phyloP scores from a whole-genome alignment of 2,888 invertebrate species.

The Elegia similella region DNA sequence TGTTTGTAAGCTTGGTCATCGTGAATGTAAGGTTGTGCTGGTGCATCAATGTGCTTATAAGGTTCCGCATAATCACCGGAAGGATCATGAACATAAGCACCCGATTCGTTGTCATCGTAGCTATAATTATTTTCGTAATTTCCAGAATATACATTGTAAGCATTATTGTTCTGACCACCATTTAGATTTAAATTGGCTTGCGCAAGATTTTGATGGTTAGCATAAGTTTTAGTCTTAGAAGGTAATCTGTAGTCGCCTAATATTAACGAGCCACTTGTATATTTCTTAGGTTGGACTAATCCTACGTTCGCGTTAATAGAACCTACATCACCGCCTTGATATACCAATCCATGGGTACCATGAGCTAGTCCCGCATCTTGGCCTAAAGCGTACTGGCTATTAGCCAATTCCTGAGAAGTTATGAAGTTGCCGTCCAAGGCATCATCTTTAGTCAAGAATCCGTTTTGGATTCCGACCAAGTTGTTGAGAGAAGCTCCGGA shows the following conservation, averaged over 20 bases:
- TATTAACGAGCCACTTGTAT: constrained; percentile 67
- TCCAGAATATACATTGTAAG: constrained; percentile 26
- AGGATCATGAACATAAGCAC: constrained; percentile 74
- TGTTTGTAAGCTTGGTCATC: constrained; percentile 53
- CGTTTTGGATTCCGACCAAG: constrained; percentile 69
- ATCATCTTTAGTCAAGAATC: constrained; percentile 56
- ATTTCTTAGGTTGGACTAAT: constrained; percentile 61
- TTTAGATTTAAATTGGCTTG: constrained; percentile 22
- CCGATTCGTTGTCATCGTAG: constrained; percentile 55
- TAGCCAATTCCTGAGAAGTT: constrained; percentile 60
- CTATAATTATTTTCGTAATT: constrained; percentile 40
- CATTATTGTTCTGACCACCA: constrained; percentile 26
- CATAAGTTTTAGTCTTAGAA: constrained; percentile 38
- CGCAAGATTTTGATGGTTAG: constrained; percentile 28
- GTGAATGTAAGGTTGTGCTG: constrained; percentile 61
- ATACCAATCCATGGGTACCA: constrained; percentile 33
- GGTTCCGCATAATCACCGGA: constrained; percentile 69
- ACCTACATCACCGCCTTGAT: constrained; percentile 36
- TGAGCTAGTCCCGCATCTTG: constrained; percentile 28
- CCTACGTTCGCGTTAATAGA: constrained; percentile 40
- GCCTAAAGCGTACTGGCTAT: constrained; percentile 35
- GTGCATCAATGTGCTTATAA: constrained; percentile 63
- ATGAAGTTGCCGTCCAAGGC: constrained; percentile 66
- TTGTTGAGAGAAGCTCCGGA: constrained; percentile 72
- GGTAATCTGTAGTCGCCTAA: constrained; percentile 71